These are phyloP conservation scores for Catharus fuscescens DNA, from an alignment of 2,113 vertebrate species.

Conservation along the genomic window DNA sequence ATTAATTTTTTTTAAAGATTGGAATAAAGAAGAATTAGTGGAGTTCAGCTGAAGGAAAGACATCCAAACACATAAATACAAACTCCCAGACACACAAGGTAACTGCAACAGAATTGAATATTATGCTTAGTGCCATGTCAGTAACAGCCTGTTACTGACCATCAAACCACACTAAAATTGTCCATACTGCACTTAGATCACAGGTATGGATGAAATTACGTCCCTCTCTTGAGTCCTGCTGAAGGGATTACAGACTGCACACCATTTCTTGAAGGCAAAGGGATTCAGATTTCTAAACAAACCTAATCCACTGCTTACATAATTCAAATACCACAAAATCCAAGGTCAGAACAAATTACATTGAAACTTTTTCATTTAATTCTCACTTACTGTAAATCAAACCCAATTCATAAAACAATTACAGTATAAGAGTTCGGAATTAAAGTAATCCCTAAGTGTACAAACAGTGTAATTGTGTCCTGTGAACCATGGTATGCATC, in stretches of 20 bases:
- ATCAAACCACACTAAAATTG: not conserved
- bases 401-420: not conserved
- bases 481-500: not conserved
- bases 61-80: not conserved
- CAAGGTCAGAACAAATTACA: not conserved
- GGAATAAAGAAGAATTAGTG: not conserved
- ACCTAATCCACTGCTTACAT: not conserved
- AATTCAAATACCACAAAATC: constrained; percentile 4
- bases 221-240: not conserved
- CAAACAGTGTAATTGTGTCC: not conserved
- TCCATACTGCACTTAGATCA: not conserved
- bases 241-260: not conserved
- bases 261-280: not conserved
- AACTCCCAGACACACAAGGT: not conserved
- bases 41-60: not conserved
- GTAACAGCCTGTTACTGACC: not conserved
- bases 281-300: not conserved
- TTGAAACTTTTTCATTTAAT: not conserved
- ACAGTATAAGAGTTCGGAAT: not conserved
- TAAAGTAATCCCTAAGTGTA: not conserved
- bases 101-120: not conserved
- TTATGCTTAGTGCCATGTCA: not conserved
- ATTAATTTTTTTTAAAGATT: not conserved
- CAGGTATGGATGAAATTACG: not conserved
- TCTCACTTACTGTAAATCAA: not conserved